Base-by-base conservation (phyloP, 1,140 invertebrate species). In the Atta cephalotes region DNA sequence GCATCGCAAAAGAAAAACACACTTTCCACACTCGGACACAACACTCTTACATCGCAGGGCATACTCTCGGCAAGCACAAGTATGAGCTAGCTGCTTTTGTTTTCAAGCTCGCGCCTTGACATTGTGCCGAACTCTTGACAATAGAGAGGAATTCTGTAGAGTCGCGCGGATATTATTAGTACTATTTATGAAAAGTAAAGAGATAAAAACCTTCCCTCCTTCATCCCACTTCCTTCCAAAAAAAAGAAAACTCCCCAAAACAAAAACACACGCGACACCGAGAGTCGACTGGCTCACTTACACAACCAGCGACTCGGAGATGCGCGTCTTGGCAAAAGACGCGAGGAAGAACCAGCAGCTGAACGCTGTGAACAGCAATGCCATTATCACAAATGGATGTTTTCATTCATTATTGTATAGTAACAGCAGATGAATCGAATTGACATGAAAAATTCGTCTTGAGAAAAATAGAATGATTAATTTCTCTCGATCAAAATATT, bases 161-260 rank as follows among this genome's bases (percentile, higher is more conserved):
- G 58, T 14, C 45, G 63, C 63, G 86, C 76, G 35, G 39, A 74
- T 62, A 45, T n/a, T 86, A 51, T 81, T 90, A 90, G 70, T 74
- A 87, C 65, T 90, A 81, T 90, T 87, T 90, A 70, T 58, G 25
- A 81, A 7, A 80, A 90, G 89, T 88, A 90, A 90, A 90, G 68
- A 90, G 90, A 85, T 86, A 90, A 87, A 35, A 87, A 35, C 39
- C 16, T n/a, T 62, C 21, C 49, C 39, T 60, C 14, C 39, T 25
- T n/a, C 45, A 56, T 28, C 31, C 65, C 28, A 39, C 3, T n/a
- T 21, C 18, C 4, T 18, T 16, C 53, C 25, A 16, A 68, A 70
- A 72, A 88, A 86, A 88, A 88, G 35, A 65, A 70, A 58, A 87
- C 80, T 62, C 35, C 35, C 35, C 49, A 68, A 90, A 90, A 90